Conservation (phyloP, 2,797 vertebrate genomes). For the Gila robusta region DNA sequence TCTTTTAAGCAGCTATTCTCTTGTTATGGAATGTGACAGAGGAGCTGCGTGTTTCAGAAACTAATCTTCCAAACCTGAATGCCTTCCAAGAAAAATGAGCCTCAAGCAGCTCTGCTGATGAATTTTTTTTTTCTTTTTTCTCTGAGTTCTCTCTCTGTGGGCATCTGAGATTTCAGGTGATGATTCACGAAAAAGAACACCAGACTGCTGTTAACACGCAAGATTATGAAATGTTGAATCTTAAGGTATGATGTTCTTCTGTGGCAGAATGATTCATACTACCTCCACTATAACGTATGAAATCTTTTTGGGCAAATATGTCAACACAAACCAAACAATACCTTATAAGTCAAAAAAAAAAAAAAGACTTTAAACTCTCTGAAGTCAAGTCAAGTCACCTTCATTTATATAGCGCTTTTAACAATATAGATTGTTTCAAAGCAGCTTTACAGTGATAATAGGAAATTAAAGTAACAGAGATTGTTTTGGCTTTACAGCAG, state of each 20-base stretch:
- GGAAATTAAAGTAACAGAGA: too few relatives aligned
- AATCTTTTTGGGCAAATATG: not conserved
- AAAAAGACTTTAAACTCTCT: too few relatives aligned
- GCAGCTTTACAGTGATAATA: too few relatives aligned
- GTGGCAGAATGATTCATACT: not conserved
- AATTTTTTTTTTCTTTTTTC: constrained; percentile 30
- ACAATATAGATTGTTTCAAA: too few relatives aligned
- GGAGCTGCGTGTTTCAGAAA: constrained; percentile 35
- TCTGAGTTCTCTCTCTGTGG: constrained; percentile 32
- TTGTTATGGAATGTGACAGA: constrained; percentile 31
- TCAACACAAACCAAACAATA: not conserved
- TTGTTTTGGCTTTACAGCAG: too few relatives aligned
- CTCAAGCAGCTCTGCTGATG: constrained; percentile 47
- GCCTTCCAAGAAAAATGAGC: constrained; percentile 53
- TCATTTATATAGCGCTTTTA: too few relatives aligned
- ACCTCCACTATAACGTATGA: not conserved
- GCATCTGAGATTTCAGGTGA: constrained; percentile 54
- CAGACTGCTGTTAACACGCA: constrained; percentile 55
- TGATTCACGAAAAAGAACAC: constrained; percentile 46
- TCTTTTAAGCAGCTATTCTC: constrained; percentile 2
- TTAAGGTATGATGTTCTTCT: constrained; percentile 3
- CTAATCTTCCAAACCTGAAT: constrained; percentile 33
- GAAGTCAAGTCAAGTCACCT: too few relatives aligned
- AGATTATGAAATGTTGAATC: constrained; percentile 57
- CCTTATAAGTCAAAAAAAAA: too few relatives aligned